Percentiles rank a stretch among this genome's conserved stretches.
These are phyloP conservation scores for Macrotrachela quadricornifera DNA, from an alignment of 1,140 invertebrate genomes.

Conservation along the genomic window DNA sequence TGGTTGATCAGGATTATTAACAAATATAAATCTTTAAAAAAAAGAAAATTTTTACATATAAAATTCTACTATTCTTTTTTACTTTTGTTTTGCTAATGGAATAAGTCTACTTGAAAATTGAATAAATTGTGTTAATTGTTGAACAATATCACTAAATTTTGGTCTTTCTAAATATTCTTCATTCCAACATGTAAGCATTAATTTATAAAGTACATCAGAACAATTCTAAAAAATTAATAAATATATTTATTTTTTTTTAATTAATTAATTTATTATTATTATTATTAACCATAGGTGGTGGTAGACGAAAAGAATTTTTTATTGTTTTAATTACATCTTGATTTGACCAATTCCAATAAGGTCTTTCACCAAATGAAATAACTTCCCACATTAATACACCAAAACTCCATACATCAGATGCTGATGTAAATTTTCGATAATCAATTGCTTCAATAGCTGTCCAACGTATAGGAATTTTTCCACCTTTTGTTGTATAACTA, in stretches of 20 bases:
- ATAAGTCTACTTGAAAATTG: no score
- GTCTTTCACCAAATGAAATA: slow-evolving; percentile 91
- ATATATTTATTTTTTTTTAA: no score
- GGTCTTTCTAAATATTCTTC: no score
- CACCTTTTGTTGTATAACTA: slow-evolving; percentile 72
- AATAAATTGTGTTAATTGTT: no score
- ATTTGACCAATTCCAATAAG: slow-evolving; percentile 99
- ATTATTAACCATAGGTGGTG: slow-evolving; percentile 41
- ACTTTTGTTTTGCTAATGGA: no score
- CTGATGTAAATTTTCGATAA: slow-evolving; percentile 90
- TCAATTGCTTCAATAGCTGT: slow-evolving; percentile 96
- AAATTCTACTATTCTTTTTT: no score
- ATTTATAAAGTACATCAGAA: background rate
- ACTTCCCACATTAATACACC: slow-evolving; percentile 98
- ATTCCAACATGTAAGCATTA: no score
- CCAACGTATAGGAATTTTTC: slow-evolving; percentile 97
- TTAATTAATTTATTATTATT: no score
- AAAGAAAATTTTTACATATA: no score
- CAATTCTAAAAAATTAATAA: slow-evolving; percentile 39
- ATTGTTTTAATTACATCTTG: slow-evolving; percentile 97
- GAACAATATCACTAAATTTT: no score
- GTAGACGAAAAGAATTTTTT: slow-evolving; percentile 75
- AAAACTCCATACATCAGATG: slow-evolving; percentile 95
- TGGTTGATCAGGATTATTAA: no score
- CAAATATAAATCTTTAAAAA: no score